Evolutionary conservation across 53 echinoderm and acorn worm species (phyloP), one percentile per base, ranked within the genome.

Genomic region (Apostichopus leukothele): DNA sequence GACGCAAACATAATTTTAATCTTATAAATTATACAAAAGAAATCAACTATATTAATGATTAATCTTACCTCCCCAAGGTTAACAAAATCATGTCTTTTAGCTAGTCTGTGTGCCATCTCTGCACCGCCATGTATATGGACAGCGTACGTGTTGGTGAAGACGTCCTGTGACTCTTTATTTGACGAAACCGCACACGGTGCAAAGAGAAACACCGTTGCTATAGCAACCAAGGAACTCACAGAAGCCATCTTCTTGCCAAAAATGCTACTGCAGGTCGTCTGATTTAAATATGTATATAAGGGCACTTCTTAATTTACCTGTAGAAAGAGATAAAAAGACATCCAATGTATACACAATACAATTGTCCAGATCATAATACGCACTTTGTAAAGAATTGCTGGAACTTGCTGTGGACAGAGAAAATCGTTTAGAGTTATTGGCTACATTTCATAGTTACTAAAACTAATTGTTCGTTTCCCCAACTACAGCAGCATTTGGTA

Each of bases 41-140:
- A 39, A 39, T 39, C 39, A 39, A 39, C 2, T 0, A 39, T 3
- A 39, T 39, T 39, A 39, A 39, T 39, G 39, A 39, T 3, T 39
- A 39, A 39, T 71, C 97, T 93, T 91, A 98, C 98, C 94, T 93
- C 90, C 27, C 95, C 98, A 21, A 98, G 79, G 87, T 98, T 95
- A 50, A 92, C 90, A 85, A 98, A 95, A 67, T 92, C 93, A 59
- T 92, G 92, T 52, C 93, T 88, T 73, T 88, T 51, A 19, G 98
- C 95, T 5, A 98, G 67, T 54, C 73, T 76, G 52, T 90, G 90
- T 10, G 98, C 98, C 59, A 88, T 88, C 22, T 91, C 95, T 8
- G 83, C 86, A 23, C 98, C 98, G 1, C 95, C 98, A 19, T 90
- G 86, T 67, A 98, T 92, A 89, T 98, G 95, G 18, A 96, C 96